A percentile compares a stretch with the other conserved stretches of the same genome.
Evolutionary conservation across 2,888 invertebrate genomes (phyloP).

Genomic region (Linhomoeus sp.): DNA sequence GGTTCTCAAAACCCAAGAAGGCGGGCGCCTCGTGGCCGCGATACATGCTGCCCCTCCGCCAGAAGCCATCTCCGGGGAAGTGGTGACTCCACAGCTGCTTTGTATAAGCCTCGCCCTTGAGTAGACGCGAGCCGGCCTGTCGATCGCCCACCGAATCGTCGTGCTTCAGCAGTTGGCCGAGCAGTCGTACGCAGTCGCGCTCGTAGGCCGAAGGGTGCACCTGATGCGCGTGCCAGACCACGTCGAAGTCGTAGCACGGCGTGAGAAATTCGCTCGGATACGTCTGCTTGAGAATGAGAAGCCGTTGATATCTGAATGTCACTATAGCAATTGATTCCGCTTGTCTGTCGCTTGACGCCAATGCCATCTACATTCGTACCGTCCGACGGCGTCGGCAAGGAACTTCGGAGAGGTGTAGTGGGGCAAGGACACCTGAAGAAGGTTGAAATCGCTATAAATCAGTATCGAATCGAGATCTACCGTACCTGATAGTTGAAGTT

Average conservation of each 20-base stretch:
- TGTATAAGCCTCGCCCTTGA: slow-evolving; percentile 30
- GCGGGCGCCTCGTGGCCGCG: slow-evolving; percentile 31
- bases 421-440: slow-evolving; percentile 32
- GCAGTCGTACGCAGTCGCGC: slow-evolving; percentile 2
- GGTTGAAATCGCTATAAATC: too few relatives aligned
- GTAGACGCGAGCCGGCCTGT: slow-evolving; percentile 29
- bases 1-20: slow-evolving; percentile 27
- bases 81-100: slow-evolving; percentile 30
- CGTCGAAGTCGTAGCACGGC: slow-evolving; percentile 36
- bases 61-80: slow-evolving; percentile 30
- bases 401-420: slow-evolving; percentile 32
- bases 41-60: slow-evolving; percentile 32
- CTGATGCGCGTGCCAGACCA: slow-evolving; percentile 36
- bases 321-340: too few relatives aligned
- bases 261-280: slow-evolving; percentile 32
- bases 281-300: slow-evolving; percentile 31
- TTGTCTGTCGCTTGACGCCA: too few relatives aligned
- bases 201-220: slow-evolving; percentile 12
- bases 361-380: too few relatives aligned
- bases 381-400: slow-evolving; percentile 28
- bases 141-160: slow-evolving; percentile 35
- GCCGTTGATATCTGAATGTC: slow-evolving; percentile 29
- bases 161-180: slow-evolving; percentile 30
- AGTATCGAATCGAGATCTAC: too few relatives aligned
- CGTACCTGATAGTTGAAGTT: slow-evolving; percentile 34